These are phyloP conservation scores for Ceriagrion tenellum DNA, from an alignment of 2,888 invertebrate species.

Conservation along the genomic window DNA sequence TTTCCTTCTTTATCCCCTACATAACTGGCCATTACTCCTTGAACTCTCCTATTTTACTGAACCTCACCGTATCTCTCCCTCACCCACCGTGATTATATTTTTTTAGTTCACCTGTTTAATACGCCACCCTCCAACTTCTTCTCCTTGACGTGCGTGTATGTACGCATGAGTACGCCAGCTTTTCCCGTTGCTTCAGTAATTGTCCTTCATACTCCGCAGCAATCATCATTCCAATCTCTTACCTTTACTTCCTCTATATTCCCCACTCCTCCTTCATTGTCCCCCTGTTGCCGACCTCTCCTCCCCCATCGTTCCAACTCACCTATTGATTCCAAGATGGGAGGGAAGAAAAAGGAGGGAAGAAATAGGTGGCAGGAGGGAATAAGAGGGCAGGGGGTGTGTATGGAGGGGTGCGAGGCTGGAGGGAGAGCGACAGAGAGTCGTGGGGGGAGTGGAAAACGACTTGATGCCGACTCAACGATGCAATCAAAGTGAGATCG, in stretches of 20 bases:
- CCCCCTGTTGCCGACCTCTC: background rate
- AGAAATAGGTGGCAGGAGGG: background rate
- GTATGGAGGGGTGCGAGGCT: background rate
- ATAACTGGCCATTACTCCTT: background rate
- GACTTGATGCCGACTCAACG: constrained; percentile 66
- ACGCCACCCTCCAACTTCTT: background rate
- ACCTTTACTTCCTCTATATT: background rate
- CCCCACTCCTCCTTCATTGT: background rate
- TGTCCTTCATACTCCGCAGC: background rate
- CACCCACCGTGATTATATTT: background rate
- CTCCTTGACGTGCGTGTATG: no score
- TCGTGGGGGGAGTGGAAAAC: background rate
- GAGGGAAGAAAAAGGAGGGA: background rate
- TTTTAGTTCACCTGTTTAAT: background rate
- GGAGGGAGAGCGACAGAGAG: background rate
- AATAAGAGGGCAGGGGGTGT: no score
- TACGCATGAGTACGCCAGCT: background rate
- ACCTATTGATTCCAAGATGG: constrained; percentile 57
- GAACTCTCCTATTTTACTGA: background rate
- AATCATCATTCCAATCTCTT: background rate
- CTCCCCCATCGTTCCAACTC: constrained; percentile 15
- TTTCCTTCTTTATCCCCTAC: no score
- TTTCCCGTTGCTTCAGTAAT: background rate
- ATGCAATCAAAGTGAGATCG: constrained; percentile 63
- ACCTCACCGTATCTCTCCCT: background rate